These are phyloP conservation scores for Rhinoptilus africanus DNA, from an alignment of 2,113 vertebrate species.

Conservation along the genomic window DNA sequence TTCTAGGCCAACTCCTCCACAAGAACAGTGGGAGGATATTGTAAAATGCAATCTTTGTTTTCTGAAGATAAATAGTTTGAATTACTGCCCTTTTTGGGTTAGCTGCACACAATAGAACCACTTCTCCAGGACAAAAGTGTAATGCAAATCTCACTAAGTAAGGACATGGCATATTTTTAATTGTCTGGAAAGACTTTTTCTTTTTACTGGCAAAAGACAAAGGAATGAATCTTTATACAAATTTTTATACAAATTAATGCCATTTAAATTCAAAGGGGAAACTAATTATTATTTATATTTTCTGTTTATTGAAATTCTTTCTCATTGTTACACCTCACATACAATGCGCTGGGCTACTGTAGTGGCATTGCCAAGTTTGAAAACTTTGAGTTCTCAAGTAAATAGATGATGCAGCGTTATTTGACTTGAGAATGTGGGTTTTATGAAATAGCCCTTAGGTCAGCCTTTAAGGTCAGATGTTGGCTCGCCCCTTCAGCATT, in stretches of 20 bases:
- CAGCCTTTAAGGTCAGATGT: not conserved
- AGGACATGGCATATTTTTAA: not conserved
- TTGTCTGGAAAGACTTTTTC: not conserved
- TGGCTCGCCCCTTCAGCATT: not conserved
- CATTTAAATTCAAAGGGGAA: not conserved
- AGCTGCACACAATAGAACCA: not conserved
- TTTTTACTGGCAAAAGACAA: not conserved
- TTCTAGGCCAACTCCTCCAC: not conserved
- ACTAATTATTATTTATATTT: not conserved
- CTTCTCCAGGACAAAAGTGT: not conserved
- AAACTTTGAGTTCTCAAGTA: not conserved
- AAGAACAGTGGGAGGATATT: not conserved
- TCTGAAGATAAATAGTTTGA: conserved; percentile 13
- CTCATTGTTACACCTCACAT: fast-evolving
- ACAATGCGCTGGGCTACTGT: fast-evolving
- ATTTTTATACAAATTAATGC: not conserved
- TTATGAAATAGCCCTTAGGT: not conserved
- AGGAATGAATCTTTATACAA: not conserved
- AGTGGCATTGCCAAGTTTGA: not conserved
- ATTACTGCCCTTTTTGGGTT: not conserved
- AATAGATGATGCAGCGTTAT: not conserved
- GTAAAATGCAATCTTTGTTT: conserved; percentile 22
- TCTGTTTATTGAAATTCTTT: not conserved
- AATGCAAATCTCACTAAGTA: not conserved
- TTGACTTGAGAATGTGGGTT: not conserved